phyloP scores from a whole-genome alignment of 2,797 vertebrate species.

The Antennarius maculatus region DNA sequence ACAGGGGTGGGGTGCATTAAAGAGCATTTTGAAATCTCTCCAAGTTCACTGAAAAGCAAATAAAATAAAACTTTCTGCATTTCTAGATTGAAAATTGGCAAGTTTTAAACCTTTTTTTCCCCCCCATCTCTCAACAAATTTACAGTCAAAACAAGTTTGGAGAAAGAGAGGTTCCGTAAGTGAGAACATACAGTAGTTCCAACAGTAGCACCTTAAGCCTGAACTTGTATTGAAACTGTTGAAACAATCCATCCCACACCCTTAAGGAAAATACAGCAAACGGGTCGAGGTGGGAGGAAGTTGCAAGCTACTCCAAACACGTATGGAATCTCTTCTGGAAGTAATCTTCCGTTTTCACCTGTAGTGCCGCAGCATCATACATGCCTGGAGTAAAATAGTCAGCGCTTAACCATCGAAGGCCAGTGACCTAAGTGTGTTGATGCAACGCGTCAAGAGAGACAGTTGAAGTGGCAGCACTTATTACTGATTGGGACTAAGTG shows the following conservation, averaged over 20 bases:
- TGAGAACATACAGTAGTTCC: conserved; percentile 18
- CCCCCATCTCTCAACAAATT: no score
- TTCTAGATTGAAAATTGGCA: background rate
- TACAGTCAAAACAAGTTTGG: no score
- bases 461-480: background rate
- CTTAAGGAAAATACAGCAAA: conserved; percentile 36
- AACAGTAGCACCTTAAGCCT: conserved; percentile 47
- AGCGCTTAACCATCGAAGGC: conserved; percentile 30
- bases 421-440: conserved; percentile 6
- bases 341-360: conserved; percentile 53
- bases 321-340: conserved; percentile 54
- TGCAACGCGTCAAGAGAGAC: background rate
- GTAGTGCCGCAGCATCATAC: conserved; percentile 4
- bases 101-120: conserved; percentile 11
- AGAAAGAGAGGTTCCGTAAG: conserved; percentile 2
- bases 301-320: conserved; percentile 51
- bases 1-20: conserved; percentile 10
- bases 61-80: background rate
- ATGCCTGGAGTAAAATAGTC: conserved; percentile 21
- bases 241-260: conserved; percentile 37
- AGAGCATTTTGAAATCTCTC: conserved; percentile 7
- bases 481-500: no score
- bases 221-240: conserved; percentile 47
- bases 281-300: conserved; percentile 47
- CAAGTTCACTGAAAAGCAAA: conserved; percentile 31